Conservation (phyloP, 2,113 vertebrate genomes). For the Hydrolagus affinis region DNA sequence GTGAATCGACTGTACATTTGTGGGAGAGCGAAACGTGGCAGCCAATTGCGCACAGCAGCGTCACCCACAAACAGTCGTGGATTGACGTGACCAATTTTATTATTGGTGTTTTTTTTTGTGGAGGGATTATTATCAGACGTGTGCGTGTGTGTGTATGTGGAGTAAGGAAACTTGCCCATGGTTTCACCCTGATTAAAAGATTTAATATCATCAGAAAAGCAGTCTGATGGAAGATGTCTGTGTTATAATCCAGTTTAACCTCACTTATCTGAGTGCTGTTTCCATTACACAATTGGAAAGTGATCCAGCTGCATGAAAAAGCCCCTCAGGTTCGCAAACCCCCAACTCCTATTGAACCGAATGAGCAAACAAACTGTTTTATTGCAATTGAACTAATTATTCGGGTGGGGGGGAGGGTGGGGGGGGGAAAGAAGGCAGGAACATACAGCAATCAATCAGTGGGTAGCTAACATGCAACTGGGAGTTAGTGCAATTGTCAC, state of each 20-base stretch:
- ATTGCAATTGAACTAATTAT: not conserved
- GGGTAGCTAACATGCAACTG: conserved; percentile 17
- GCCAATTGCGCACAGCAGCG: no score
- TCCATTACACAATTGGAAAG: not conserved
- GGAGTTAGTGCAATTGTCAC: conserved; percentile 9
- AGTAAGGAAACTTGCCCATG: no score
- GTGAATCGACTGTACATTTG: no score
- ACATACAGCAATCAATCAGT: not conserved
- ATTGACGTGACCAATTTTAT: no score
- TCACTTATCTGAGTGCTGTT: not conserved
- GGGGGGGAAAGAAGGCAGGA: not conserved
- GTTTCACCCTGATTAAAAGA: no score
- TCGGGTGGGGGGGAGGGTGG: no score
- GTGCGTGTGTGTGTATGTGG: no score
- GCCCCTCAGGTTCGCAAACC: not conserved
- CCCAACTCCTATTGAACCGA: not conserved
- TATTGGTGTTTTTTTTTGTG: no score
- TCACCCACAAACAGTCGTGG: no score
- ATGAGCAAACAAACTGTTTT: not conserved
- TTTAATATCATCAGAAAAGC: not conserved
- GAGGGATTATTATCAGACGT: no score
- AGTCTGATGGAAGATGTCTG: not conserved
- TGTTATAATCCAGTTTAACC: not conserved
- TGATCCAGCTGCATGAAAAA: conserved; percentile 9
- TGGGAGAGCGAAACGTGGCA: no score